Base-by-base conservation (phyloP, 2,888 invertebrate species). In the Xestia ashworthii region DNA sequence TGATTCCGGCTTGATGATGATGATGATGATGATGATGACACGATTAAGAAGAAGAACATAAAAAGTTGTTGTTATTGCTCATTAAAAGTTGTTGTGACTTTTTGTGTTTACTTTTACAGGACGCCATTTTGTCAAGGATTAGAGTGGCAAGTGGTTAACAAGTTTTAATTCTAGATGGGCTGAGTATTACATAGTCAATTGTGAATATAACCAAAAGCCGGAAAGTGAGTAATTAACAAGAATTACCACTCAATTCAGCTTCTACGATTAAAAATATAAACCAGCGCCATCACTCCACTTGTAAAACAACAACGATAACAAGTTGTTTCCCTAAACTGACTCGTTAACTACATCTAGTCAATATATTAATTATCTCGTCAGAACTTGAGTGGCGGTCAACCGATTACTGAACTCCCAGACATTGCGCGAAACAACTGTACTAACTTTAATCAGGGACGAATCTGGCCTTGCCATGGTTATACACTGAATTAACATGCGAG, bases 291-390 rank as follows among this genome's bases (percentile, higher is more conserved):
- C 65, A 55, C 46, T 25, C 41, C 44, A 50, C 67, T 67, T 38
- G 32, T 67, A 38, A 55, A 76, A 70, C 32, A 71, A 65, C 75
- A 76, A 48, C 14, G 64, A 78, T 74, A 83, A 83, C 60, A 83
- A 62, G 8, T 67, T 53, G n/a, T 71, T 75, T 75, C 62, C 55
- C 64, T 50, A 22, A 16, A 74, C 55, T 55, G 60, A 55, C 38
- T 53, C 22, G 16, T 71, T 85, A 81, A 32, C 32, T 81, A 58
- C 50, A 62, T 55, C 53, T 50, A 69, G 69, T 64, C 44, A 41
- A 68, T 73, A 71, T 71, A 67, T 66, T 46, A 73, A 80, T 72
- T 75, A 78, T 87, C 72, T 75, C 71, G 69, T 25, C 71, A 72
- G 72, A 77, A 85, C 73, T 69, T 4, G 65, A 60, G 50, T 44